These are phyloP conservation scores for Thumatha senex DNA, from an alignment of 2,888 invertebrate genomes.

Conservation along the genomic window DNA sequence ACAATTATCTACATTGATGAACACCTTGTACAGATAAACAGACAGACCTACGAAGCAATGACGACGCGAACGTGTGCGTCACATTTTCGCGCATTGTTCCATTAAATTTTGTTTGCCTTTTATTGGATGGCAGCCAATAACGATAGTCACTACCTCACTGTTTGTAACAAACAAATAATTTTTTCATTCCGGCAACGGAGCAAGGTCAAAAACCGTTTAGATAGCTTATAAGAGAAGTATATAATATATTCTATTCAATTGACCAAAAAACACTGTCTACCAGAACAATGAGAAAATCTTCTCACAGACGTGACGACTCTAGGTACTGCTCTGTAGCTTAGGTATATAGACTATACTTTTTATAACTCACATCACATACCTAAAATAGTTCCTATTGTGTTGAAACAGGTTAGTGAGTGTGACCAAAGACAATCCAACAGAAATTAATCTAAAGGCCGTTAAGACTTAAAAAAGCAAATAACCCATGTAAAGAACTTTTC, in stretches of 20 bases:
- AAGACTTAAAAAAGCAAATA: too few species aligned
- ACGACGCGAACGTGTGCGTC: conserved; percentile 36
- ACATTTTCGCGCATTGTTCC: conserved; percentile 51
- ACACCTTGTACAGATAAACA: conserved; percentile 43
- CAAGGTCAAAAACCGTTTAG: conserved; percentile 50
- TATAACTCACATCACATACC: conserved; percentile 6
- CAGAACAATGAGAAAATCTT: conserved; percentile 35
- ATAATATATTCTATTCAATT: too few species aligned
- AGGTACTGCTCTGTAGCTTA: too few species aligned
- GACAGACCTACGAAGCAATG: conserved; percentile 37
- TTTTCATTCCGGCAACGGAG: conserved; percentile 21
- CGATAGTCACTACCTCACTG: conserved; percentile 48
- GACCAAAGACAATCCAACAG: too few species aligned
- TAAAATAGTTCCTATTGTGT: conserved; percentile 5
- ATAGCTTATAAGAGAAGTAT: too few species aligned
- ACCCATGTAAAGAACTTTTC: too few species aligned
- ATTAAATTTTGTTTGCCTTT: conserved; percentile 56
- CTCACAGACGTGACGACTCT: conserved; percentile 12
- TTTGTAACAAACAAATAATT: conserved; percentile 55
- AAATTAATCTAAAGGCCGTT: too few species aligned
- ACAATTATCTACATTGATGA: conserved; percentile 46
- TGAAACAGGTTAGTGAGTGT: not conserved
- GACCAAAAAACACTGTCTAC: conserved; percentile 14
- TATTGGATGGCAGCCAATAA: conserved; percentile 61
- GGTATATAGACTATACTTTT: too few species aligned